phyloP scores from a whole-genome alignment of 2,888 invertebrate species.

The Polyommatus iphigenia region DNA sequence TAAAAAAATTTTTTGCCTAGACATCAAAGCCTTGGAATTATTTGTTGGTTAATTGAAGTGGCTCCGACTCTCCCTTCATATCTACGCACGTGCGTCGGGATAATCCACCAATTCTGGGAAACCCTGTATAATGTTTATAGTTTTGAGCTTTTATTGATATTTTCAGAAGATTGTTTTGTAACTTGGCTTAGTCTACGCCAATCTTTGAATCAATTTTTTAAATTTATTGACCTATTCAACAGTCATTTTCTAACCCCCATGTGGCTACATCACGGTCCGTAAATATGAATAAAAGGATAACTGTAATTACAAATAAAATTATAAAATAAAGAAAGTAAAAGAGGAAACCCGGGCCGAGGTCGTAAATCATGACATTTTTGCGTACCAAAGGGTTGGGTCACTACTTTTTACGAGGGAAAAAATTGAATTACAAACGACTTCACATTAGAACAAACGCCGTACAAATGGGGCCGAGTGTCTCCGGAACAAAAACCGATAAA shows the following conservation, averaged over 20 bases:
- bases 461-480: constrained; percentile 65
- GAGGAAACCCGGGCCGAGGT: constrained; percentile 46
- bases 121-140: neutral
- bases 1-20: too few species aligned
- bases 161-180: neutral
- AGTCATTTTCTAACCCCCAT: neutral
- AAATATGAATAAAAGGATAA: neutral
- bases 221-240: neutral
- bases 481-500: constrained; percentile 81
- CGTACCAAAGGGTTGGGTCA: constrained; percentile 62
- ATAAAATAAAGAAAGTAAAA: constrained; percentile 44
- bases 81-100: neutral
- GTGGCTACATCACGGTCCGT: neutral
- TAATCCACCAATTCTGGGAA: neutral
- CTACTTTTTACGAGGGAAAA: constrained; percentile 59
- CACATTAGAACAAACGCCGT: constrained; percentile 74
- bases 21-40: too few species aligned
- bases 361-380: constrained; percentile 64
- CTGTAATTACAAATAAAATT: constrained; percentile 17
- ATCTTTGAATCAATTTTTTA: neutral
- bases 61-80: too few species aligned
- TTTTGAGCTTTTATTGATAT: neutral
- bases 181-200: neutral
- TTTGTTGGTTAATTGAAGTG: too few species aligned
- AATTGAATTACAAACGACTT: constrained; percentile 76